A percentile compares a stretch with the other conserved stretches of the same genome.
phyloP scores from a whole-genome alignment of 1,140 invertebrate species.

The Frieseomelitta varia region DNA sequence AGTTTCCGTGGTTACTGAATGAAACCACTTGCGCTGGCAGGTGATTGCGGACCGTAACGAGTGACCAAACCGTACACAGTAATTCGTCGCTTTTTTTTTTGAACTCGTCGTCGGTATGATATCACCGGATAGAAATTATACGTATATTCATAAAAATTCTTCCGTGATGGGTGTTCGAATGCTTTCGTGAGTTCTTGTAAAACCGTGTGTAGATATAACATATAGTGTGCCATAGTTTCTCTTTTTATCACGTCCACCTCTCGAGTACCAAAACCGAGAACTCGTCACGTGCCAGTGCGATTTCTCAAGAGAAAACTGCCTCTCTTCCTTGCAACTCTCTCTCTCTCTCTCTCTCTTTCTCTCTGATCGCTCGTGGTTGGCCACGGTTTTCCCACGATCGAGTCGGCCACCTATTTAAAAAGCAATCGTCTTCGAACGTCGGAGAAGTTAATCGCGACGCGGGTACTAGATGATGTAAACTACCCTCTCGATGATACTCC shows the following conservation, averaged over 20 bases:
- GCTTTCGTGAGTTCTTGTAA: no score
- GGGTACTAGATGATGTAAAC: conserved; percentile 74
- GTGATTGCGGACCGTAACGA: no score
- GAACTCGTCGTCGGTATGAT: no score
- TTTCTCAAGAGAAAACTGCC: conserved; percentile 25
- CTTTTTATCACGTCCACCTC: background rate
- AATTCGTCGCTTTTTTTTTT: no score
- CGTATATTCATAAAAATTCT: no score
- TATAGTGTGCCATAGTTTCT: background rate
- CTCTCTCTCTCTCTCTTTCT: background rate
- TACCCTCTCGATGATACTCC: conserved; percentile 76
- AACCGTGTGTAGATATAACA: background rate
- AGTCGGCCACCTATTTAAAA: conserved; percentile 67
- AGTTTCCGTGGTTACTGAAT: no score
- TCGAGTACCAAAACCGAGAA: background rate
- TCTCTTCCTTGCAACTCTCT: background rate
- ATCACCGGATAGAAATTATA: no score
- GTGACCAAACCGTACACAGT: no score
- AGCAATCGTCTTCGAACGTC: conserved; percentile 71
- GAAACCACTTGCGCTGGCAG: no score
- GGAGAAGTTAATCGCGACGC: conserved; percentile 76
- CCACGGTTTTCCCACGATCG: conserved; percentile 68
- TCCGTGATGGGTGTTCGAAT: no score
- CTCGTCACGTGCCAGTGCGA: background rate
- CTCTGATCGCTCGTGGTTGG: conserved; percentile 17